phyloP scores from a whole-genome alignment of 2,113 vertebrate genomes.

The Hystrix cristata region DNA sequence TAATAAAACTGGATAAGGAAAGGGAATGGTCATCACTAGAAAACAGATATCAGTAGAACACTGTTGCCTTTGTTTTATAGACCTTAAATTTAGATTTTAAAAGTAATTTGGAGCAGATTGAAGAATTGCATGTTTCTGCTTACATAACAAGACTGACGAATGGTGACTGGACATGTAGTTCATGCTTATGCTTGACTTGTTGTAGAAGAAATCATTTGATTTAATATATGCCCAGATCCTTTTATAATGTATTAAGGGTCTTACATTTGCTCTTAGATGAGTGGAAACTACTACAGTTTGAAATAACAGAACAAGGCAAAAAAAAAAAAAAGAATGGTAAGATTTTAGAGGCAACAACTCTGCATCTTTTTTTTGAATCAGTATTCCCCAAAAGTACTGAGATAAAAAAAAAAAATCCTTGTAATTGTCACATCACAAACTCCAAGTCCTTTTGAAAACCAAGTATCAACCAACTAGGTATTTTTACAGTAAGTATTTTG shows the following conservation, averaged over 20 bases:
- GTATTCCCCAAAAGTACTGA: not conserved
- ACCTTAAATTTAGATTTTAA: not conserved
- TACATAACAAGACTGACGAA: not conserved
- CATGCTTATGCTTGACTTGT: not conserved
- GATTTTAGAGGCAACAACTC: not conserved
- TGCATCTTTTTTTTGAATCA: not conserved
- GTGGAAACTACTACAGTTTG: not conserved
- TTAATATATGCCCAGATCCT: not conserved
- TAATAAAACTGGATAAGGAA: not conserved
- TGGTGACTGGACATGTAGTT: not conserved
- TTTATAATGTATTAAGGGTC: not conserved
- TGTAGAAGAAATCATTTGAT: conserved; percentile 6
- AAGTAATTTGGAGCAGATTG: not conserved
- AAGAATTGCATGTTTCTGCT: not conserved
- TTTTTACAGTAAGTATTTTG: not conserved
- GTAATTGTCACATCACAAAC: not conserved
- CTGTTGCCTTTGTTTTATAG: not conserved
- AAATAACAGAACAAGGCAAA: not conserved
- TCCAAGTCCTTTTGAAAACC: conserved; percentile 2
- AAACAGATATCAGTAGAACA: not conserved
- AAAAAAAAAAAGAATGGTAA: not conserved
- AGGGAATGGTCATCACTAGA: not conserved
- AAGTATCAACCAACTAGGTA: not conserved
- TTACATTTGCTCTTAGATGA: not conserved
- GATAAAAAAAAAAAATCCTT: not conserved